Conservation (phyloP, 92 coral and sea anemone species). For the Diadumene lineata region DNA sequence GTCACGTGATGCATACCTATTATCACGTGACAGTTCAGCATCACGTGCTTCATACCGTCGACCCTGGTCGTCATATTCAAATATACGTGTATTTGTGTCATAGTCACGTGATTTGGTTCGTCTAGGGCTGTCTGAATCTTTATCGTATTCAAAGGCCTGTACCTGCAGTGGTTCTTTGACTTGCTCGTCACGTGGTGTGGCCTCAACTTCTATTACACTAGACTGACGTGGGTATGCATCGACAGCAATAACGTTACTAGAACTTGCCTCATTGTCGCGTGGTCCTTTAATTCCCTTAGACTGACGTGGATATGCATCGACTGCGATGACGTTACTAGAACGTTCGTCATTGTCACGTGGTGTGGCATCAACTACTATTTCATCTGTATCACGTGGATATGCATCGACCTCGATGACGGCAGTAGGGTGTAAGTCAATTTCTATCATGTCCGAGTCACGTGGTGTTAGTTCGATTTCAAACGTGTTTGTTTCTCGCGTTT, state of each 20-base stretch:
- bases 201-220: background rate
- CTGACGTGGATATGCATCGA: slow-evolving; percentile 3
- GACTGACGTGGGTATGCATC: slow-evolving; percentile 2
- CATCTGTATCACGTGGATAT: background rate
- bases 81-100: background rate
- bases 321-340: background rate
- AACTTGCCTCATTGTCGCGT: too few species aligned
- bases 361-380: background rate
- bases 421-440: background rate
- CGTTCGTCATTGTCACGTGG: background rate
- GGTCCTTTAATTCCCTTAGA: background rate
- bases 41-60: background rate
- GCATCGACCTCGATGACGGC: background rate
- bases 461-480: background rate
- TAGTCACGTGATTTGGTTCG: background rate
- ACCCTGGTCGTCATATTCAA: background rate
- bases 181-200: background rate
- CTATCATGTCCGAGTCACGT: background rate
- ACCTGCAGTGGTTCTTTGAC: background rate
- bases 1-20: slow-evolving; percentile 4
- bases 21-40: background rate
- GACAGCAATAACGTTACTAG: background rate
- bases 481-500: background rate
- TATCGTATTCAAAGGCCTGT: background rate
- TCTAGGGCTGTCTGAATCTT: background rate